Base-by-base conservation (phyloP, 2,888 invertebrate genomes). In the Helicoverpa assulta region DNA sequence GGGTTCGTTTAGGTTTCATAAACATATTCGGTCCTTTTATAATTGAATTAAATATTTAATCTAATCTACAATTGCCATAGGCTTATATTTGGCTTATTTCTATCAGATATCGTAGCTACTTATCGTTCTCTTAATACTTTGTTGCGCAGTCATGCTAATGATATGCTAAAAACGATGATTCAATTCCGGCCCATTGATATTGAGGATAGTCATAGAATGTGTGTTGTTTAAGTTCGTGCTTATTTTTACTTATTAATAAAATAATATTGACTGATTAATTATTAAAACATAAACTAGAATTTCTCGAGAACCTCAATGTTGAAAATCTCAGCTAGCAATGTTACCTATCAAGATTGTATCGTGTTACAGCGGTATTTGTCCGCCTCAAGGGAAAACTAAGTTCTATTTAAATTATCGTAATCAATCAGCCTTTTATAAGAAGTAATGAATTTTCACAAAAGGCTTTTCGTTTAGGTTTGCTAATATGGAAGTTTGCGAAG, bases 161-260 rank as follows among this genome's bases (percentile, higher is more conserved):
- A 86, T 83, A 88, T 81, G 87, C 86, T 85, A 78, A 86, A 76
- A 88, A 85, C 82, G 85, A 88, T 90, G 90, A 92, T 87, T 89
- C 88, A 90, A 89, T 91, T 85, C 87, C 85, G 72, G 72, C 53
- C 71, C 65, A 73, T 61, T 66, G 62, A 70, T 73, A 75, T 64
- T 60, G 64, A 75, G 56, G 40, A 61, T 16, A n/a, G 63, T 54
- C 61, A 66, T 67, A 68, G 53, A 67, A 52, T 58, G 51, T 14
- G 37, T 53, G 40, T 65, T 57, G 37, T 63, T 77, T 19, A 58
- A 21, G 14, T 40, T 40, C 40, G 40, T 37, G 12, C 37, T 12
- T 37, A 37, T 10, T 37, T 12, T 12, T 8, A 37, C 12, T 0
- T 29, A 29, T 33, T 33, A 33, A 33, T 37, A 0, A 37, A 37